Evolutionary conservation across 1,140 invertebrate genomes (phyloP).

Genomic region (Neelides sp.): DNA sequence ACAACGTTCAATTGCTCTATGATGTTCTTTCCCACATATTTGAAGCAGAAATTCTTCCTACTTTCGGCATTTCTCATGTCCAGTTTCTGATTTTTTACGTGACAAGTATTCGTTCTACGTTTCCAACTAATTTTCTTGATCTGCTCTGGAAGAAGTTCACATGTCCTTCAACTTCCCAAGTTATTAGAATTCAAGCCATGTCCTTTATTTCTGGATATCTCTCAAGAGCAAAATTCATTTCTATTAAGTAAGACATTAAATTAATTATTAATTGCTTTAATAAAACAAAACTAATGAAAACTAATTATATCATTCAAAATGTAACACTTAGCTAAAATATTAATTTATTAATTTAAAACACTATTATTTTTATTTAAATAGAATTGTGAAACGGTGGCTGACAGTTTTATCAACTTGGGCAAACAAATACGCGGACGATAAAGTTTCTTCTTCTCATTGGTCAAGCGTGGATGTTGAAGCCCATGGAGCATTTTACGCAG

Average conservation of each 20-base stretch:
- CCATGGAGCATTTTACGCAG: conserved; percentile 74
- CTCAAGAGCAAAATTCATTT: conserved; percentile 52
- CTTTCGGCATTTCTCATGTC: conserved; percentile 56
- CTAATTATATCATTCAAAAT: too few species aligned
- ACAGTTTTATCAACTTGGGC: conserved; percentile 56
- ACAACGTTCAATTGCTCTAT: too few species aligned
- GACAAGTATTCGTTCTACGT: conserved; percentile 44
- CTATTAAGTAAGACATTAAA: conserved; percentile 45
- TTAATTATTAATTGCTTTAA: conserved; percentile 2
- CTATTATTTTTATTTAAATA: conserved; percentile 34
- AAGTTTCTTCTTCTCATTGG: conserved; percentile 31
- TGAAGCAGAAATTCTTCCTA: conserved; percentile 57
- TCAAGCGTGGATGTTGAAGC: conserved; percentile 44
- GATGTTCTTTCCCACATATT: conserved; percentile 43
- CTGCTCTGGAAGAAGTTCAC: conserved; percentile 62
- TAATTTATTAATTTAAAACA: background rate
- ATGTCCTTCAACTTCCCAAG: conserved; percentile 47
- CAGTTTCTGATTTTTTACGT: conserved; percentile 69
- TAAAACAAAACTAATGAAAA: background rate
- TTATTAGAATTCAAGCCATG: conserved; percentile 55
- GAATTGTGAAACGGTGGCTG: conserved; percentile 49
- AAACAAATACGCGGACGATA: conserved; percentile 53
- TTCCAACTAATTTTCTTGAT: conserved; percentile 31
- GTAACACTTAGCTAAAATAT: too few species aligned
- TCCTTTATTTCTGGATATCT: conserved; percentile 63